phyloP scores from a whole-genome alignment of 1,140 invertebrate genomes.

The Eumeta japonica region DNA sequence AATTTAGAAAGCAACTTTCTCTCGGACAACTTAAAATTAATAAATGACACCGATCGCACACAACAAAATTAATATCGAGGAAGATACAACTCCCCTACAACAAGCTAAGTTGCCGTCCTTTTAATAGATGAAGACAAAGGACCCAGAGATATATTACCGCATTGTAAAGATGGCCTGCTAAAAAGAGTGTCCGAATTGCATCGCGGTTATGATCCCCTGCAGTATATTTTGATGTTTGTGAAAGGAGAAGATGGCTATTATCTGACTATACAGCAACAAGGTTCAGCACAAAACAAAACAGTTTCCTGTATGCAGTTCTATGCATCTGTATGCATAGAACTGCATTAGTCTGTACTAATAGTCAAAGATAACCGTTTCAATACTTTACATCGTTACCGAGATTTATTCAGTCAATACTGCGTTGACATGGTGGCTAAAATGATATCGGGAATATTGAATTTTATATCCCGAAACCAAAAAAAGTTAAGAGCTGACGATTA shows the following conservation, averaged over 20 bases:
- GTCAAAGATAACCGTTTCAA: too few species aligned
- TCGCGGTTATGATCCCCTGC: conserved; percentile 38
- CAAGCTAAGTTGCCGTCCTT: conserved; percentile 39
- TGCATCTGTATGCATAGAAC: too few species aligned
- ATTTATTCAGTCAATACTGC: conserved; percentile 3
- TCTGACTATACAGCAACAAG: conserved; percentile 17
- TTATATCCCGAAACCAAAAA: conserved; percentile 30
- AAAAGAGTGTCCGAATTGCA: conserved; percentile 29
- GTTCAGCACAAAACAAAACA: conserved; percentile 5
- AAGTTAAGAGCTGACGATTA: conserved; percentile 40
- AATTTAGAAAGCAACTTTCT: too few species aligned
- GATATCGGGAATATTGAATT: conserved; percentile 36
- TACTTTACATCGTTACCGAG: too few species aligned
- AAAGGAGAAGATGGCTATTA: conserved; percentile 41
- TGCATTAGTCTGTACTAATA: too few species aligned
- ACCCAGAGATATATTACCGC: conserved; percentile 9
- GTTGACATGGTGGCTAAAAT: conserved; percentile 51
- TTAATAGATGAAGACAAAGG: conserved; percentile 30
- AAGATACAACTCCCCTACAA: conserved; percentile 40
- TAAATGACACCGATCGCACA: conserved; percentile 36
- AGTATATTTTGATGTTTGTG: conserved; percentile 49
- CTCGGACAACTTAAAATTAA: conserved; percentile 15
- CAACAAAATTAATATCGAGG: conserved; percentile 39
- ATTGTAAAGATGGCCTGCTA: conserved; percentile 8
- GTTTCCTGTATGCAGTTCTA: background rate